Base-by-base conservation (phyloP, 2,888 invertebrate genomes). In the Drosophila prolongata region DNA sequence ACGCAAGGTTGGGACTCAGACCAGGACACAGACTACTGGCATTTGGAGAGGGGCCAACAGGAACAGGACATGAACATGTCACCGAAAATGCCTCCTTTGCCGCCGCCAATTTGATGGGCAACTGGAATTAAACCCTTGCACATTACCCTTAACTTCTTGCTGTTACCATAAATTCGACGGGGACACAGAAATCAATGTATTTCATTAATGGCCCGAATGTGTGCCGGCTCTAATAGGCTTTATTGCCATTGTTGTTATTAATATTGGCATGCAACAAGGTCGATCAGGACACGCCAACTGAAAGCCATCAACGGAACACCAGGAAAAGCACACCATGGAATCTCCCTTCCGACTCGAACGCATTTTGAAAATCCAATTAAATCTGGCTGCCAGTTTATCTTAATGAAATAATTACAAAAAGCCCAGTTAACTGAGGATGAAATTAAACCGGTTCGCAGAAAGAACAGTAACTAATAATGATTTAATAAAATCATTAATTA, bases 151-250 rank as follows among this genome's bases (percentile, higher is more conserved):
- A 44, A 34, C 43, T 42, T 24, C 27, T 27, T 5, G 19, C 44
- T 35, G 16, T 24, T 42, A 11, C 49, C 49, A 49, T 49, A 49
- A 49, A 49, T 55, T 69, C 43, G 57, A 30, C 37, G 66, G 67
- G 71, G 66, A 82, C 82, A 87, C 69, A 82, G 83, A 84, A 89
- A 84, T 88, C 89, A 84, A 89, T 84, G 83, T 84, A 88, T 89
- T 84, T 89, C 89, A 89, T 84, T 84, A 89, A 84, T 84, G 75
- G 87, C 80, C 74, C 53, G 60, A 81, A 89, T 84, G 89, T 84
- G 83, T 84, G 83, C 89, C 89, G 89, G 83, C 64, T 85, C 88
- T 84, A 84, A 84, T 84, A 79, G 83, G 89, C 89, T 87, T 89
- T 84, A 89, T 89, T 79, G 89, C 83, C 77, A 79, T 89, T 88